Percentiles rank a stretch among this genome's conserved stretches.
Conservation (phyloP, 2,888 invertebrate genomes). For the Pollenia angustigena region DNA sequence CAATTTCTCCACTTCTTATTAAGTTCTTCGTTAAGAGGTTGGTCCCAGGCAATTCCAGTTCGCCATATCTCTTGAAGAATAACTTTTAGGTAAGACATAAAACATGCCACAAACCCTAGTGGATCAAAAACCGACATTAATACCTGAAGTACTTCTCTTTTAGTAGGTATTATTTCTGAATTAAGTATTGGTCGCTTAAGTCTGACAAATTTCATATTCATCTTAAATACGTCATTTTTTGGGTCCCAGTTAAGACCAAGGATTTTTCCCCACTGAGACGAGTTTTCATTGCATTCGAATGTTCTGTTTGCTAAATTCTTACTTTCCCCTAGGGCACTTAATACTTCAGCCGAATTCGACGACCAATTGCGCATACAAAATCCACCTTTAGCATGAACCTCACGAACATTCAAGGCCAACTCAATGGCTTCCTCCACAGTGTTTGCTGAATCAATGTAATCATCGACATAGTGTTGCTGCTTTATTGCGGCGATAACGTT, state of each 20-base stretch:
- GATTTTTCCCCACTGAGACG: conserved; percentile 10
- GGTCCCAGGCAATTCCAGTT: conserved; percentile 27
- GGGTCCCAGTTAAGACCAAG: conserved; percentile 33
- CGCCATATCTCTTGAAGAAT: background rate
- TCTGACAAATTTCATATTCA: conserved; percentile 38
- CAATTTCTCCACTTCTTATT: conserved; percentile 33
- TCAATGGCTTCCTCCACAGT: conserved; percentile 22
- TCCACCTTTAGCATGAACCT: conserved; percentile 17
- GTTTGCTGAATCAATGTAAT: conserved; percentile 6
- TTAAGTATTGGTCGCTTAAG: conserved; percentile 17
- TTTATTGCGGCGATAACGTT: conserved; percentile 19
- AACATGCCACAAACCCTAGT: conserved; percentile 33
- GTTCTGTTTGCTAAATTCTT: background rate
- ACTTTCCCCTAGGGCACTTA: conserved; percentile 33
- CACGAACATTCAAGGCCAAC: conserved; percentile 5
- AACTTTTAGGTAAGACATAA: conserved; percentile 40
- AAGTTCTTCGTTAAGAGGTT: conserved; percentile 12
- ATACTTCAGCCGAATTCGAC: background rate
- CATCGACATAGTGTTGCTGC: conserved; percentile 27
- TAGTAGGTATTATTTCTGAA: conserved; percentile 35
- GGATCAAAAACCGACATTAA: conserved; percentile 55
- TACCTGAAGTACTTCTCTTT: conserved; percentile 12
- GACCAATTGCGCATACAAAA: background rate
- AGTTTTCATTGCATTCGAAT: background rate
- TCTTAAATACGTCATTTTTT: conserved; percentile 31